These are phyloP conservation scores for Seira sanloemensis DNA, from an alignment of 2,888 invertebrate genomes.

Conservation along the genomic window DNA sequence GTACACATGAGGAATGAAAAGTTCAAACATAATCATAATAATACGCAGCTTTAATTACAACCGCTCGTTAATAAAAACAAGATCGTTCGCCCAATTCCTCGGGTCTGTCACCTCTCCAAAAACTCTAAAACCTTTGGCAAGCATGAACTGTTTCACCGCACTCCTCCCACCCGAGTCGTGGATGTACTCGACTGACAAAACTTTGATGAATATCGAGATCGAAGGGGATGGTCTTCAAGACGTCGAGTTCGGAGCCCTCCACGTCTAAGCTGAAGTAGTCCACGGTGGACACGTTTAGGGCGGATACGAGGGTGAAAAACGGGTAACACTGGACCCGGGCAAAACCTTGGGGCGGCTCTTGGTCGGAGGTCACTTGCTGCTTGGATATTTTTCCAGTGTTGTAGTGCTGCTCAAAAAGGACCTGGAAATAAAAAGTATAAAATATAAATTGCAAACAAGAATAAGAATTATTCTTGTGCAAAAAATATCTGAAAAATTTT, in stretches of 20 bases:
- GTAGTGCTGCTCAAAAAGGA: constrained; percentile 76
- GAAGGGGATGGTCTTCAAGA: constrained; percentile 78
- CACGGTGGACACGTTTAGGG: constrained; percentile 75
- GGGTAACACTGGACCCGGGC: constrained; percentile 76
- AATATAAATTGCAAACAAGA: not conserved
- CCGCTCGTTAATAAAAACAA: constrained; percentile 76
- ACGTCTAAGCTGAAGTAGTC: constrained; percentile 76
- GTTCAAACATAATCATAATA: no score
- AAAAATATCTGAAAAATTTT: not conserved
- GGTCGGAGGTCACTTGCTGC: constrained; percentile 58
- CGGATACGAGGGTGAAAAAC: constrained; percentile 75
- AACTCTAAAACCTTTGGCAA: constrained; percentile 76
- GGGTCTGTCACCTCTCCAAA: constrained; percentile 75
- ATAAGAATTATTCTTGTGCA: not conserved
- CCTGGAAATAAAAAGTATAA: constrained; percentile 73
- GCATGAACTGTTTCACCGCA: constrained; percentile 76
- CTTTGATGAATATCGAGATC: constrained; percentile 77
- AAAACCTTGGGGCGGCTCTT: constrained; percentile 56
- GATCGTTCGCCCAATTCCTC: constrained; percentile 77
- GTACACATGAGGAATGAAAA: no score
- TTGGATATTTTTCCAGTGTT: constrained; percentile 76
- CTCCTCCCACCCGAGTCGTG: constrained; percentile 76
- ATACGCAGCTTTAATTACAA: no score
- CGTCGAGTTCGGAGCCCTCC: constrained; percentile 77
- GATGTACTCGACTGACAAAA: constrained; percentile 76